These are phyloP conservation scores for Hylaeus volcanicus DNA, from an alignment of 1,140 invertebrate species.

Conservation along the genomic window DNA sequence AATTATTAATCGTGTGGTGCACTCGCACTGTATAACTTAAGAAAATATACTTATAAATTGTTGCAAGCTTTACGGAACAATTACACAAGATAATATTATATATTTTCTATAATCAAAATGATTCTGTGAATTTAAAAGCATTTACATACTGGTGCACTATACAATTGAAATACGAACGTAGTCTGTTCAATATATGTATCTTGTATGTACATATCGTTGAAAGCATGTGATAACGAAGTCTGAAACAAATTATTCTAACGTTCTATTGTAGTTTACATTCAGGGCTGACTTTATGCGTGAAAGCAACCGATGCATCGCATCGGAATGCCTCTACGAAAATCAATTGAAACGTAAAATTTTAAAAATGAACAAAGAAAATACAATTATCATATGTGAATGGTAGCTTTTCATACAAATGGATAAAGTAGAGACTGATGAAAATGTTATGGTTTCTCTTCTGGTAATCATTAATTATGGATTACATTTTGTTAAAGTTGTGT, in stretches of 20 bases:
- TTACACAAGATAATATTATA: slow-evolving; percentile 23
- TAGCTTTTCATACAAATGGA: too few species aligned
- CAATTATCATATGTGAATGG: too few species aligned
- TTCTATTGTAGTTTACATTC: slow-evolving; percentile 3
- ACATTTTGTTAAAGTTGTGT: too few species aligned
- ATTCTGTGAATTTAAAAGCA: slow-evolving; percentile 26
- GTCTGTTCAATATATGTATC: slow-evolving; percentile 19
- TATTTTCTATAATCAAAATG: slow-evolving; percentile 47
- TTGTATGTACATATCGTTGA: slow-evolving; percentile 46
- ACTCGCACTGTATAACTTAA: slow-evolving; percentile 3
- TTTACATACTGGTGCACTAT: slow-evolving; percentile 42
- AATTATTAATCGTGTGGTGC: slow-evolving; percentile 12
- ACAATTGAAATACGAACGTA: slow-evolving; percentile 27
- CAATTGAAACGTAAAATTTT: too few species aligned
- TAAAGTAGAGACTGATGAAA: too few species aligned
- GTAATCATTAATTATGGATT: too few species aligned
- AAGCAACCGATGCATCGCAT: too few species aligned
- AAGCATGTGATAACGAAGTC: slow-evolving; percentile 45
- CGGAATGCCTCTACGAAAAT: too few species aligned
- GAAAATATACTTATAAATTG: slow-evolving; percentile 27
- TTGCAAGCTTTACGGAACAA: slow-evolving; percentile 8
- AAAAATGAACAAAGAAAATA: too few species aligned
- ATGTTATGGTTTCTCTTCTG: too few species aligned
- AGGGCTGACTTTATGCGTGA: too few species aligned
- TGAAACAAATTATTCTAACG: slow-evolving; percentile 19